phyloP scores from a whole-genome alignment of 1,140 invertebrate genomes.

The Idris sp. region DNA sequence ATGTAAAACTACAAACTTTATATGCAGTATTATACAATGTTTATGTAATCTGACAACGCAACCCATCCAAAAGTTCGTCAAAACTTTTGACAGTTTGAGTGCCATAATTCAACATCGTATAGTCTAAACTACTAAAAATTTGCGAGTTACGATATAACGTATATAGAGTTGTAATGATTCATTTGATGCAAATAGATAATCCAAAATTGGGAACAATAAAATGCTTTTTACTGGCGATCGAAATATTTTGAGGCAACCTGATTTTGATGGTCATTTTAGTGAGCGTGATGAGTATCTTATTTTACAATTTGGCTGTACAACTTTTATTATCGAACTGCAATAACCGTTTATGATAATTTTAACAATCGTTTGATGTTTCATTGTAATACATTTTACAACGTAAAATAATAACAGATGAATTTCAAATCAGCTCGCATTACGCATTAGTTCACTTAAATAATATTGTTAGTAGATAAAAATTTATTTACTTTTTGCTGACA shows the following conservation, averaged over 20 bases:
- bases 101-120: too few species aligned
- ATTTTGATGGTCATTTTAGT: conserved; percentile 17
- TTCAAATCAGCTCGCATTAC: too few species aligned
- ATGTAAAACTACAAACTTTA: conserved; percentile 31
- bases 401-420: too few species aligned
- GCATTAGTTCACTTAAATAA: too few species aligned
- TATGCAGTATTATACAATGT: conserved; percentile 34
- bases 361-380: conserved; percentile 13
- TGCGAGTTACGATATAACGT: not conserved
- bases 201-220: too few species aligned
- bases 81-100: conserved; percentile 40
- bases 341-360: conserved; percentile 22
- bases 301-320: conserved; percentile 16
- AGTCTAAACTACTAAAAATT: too few species aligned
- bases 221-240: not conserved
- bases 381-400: conserved; percentile 3
- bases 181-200: too few species aligned
- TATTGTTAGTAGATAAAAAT: too few species aligned
- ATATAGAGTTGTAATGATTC: too few species aligned
- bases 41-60: conserved; percentile 18
- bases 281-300: conserved; percentile 11
- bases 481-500: not conserved
- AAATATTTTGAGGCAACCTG: conserved; percentile 24
- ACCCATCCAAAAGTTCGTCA: conserved; percentile 29
- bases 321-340: conserved; percentile 12